Percentiles rank a stretch among this genome's conserved stretches.
Conservation (phyloP, 37 sponge, comb jelly and placozoan genomes). For the Oopsacas minuta region DNA sequence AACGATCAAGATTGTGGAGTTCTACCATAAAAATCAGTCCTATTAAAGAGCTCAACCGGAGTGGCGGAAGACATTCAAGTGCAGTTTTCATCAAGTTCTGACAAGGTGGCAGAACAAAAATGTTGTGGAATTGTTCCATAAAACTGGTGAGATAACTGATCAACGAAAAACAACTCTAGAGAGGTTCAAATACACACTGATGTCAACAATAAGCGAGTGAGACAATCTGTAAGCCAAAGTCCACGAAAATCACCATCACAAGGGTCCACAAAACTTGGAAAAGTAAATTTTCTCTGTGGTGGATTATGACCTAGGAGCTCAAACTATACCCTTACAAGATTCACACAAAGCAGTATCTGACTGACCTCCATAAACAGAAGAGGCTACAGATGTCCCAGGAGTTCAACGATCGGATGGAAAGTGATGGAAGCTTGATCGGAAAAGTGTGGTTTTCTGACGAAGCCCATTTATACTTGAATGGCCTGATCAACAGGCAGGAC, state of each 20-base stretch:
- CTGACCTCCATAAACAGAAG: too few relatives aligned
- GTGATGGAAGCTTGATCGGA: too few relatives aligned
- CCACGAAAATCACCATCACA: too few relatives aligned
- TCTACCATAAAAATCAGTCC: background rate
- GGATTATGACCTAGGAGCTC: too few relatives aligned
- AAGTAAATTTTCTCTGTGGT: too few relatives aligned
- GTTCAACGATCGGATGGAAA: too few relatives aligned
- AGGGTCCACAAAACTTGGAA: too few relatives aligned
- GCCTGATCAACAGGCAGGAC: background rate
- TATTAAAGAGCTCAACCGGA: background rate
- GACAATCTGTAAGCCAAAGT: background rate
- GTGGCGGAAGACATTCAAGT: background rate
- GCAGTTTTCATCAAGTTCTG: background rate
- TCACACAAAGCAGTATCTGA: too few relatives aligned
- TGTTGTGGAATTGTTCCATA: background rate
- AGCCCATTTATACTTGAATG: too few relatives aligned
- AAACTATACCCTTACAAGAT: too few relatives aligned
- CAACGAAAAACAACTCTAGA: background rate
- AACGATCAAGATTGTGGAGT: background rate
- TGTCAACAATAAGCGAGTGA: background rate
- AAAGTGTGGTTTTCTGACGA: too few relatives aligned
- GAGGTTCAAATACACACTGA: background rate
- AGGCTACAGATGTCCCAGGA: too few relatives aligned
- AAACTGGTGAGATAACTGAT: background rate
- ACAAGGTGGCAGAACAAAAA: background rate